A percentile compares a stretch with the other conserved stretches of the same genome.
These are phyloP conservation scores for Pherbina coryleti DNA, from an alignment of 2,888 invertebrate species.

Conservation along the genomic window DNA sequence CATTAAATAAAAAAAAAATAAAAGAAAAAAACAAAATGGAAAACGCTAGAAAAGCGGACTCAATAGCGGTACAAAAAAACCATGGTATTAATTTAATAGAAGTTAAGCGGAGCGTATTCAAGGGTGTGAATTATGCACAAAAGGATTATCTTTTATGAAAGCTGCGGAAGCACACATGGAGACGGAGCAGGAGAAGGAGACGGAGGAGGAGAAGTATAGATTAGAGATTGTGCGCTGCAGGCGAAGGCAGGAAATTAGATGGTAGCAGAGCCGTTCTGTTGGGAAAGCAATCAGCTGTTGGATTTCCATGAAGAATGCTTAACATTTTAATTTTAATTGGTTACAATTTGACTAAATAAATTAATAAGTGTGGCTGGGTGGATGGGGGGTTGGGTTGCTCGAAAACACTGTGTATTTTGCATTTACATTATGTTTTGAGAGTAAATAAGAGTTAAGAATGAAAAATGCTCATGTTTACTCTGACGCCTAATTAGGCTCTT, in stretches of 20 bases:
- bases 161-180: neutral
- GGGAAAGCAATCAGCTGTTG: neutral
- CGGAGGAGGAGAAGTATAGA: neutral
- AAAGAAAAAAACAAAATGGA: neutral
- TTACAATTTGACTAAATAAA: neutral
- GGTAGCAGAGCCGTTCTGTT: neutral
- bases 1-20: neutral
- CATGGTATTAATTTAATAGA: constrained; percentile 28
- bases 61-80: neutral
- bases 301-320: neutral
- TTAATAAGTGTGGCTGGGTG: too few relatives aligned
- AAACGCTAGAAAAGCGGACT: constrained; percentile 6
- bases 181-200: neutral
- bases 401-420: too few relatives aligned
- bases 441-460: neutral
- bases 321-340: neutral
- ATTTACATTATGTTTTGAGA: too few relatives aligned
- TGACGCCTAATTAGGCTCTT: constrained; percentile 59
- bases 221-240: neutral
- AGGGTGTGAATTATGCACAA: neutral
- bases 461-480: constrained; percentile 45
- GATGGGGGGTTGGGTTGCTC: too few relatives aligned
- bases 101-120: constrained; percentile 15
- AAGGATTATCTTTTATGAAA: constrained; percentile 9
- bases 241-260: too few relatives aligned